Percentiles rank a stretch among this genome's conserved stretches.
phyloP scores from a whole-genome alignment of 2,113 vertebrate species.

The Centropus bengalensis region DNA sequence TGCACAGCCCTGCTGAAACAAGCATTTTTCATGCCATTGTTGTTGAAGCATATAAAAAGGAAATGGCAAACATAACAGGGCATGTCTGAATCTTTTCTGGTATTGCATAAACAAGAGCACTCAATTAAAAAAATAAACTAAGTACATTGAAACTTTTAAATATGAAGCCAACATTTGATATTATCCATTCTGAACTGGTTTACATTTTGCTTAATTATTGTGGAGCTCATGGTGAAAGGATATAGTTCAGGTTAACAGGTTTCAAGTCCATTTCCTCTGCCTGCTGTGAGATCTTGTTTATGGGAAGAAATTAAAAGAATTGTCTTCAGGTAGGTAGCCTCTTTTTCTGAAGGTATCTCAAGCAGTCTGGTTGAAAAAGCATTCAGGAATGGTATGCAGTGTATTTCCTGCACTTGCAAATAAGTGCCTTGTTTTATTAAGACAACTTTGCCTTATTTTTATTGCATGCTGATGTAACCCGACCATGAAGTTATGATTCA shows the following conservation, averaged over 20 bases:
- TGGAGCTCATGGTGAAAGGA: background rate
- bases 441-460: background rate
- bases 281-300: background rate
- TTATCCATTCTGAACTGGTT: background rate
- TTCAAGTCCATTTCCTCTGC: background rate
- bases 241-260: background rate
- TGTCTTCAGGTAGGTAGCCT: background rate
- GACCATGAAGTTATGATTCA: background rate
- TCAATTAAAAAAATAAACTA: background rate
- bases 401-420: background rate
- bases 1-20: background rate
- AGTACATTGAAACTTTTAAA: background rate
- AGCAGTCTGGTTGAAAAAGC: background rate
- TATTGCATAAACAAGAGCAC: background rate
- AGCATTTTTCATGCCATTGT: fast-evolving
- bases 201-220: background rate
- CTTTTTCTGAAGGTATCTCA: background rate
- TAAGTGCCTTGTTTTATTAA: background rate
- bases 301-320: background rate
- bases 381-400: background rate
- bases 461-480: background rate
- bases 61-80: background rate
- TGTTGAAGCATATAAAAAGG: background rate
- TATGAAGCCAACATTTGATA: background rate
- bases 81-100: background rate